Conservation (phyloP, 2,888 invertebrate genomes). For the Drosophila koepferae region DNA sequence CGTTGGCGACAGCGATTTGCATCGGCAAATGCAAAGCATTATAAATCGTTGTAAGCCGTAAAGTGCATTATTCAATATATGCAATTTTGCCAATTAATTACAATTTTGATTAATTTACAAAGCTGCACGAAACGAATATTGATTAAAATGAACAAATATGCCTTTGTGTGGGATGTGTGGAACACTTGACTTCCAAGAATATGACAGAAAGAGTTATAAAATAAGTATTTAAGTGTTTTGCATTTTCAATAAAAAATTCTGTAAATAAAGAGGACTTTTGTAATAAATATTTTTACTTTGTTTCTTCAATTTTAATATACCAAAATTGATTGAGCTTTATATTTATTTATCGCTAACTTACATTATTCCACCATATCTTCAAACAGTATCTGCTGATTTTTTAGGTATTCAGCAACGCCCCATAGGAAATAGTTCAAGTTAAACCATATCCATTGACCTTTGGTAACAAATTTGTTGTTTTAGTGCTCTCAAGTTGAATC, state of each 20-base stretch:
- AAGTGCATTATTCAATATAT: constrained; percentile 75
- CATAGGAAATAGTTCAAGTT: constrained; percentile 31
- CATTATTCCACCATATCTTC: constrained; percentile 24
- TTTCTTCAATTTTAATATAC: neutral
- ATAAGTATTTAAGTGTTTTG: neutral
- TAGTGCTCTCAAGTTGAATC: constrained; percentile 31
- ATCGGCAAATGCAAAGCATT: constrained; percentile 56
- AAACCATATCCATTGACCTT: constrained; percentile 48
- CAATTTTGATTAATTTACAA: constrained; percentile 67
- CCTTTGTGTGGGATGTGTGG: constrained; percentile 21
- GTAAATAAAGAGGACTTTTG: neutral
- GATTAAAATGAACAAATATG: constrained; percentile 49
- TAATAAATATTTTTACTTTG: neutral
- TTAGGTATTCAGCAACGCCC: constrained; percentile 41
- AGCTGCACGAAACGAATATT: constrained; percentile 66
- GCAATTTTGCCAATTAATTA: constrained; percentile 76
- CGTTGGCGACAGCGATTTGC: constrained; percentile 76
- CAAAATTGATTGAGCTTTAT: neutral
- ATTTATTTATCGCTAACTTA: constrained; percentile 9
- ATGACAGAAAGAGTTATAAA: neutral
- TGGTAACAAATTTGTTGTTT: constrained; percentile 32
- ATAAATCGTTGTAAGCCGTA: constrained; percentile 66
- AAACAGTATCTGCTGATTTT: constrained; percentile 31
- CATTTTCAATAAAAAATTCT: neutral
- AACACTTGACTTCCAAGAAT: constrained; percentile 17